Conservation (phyloP, 2,888 invertebrate species). For the Amiota mariae region DNA sequence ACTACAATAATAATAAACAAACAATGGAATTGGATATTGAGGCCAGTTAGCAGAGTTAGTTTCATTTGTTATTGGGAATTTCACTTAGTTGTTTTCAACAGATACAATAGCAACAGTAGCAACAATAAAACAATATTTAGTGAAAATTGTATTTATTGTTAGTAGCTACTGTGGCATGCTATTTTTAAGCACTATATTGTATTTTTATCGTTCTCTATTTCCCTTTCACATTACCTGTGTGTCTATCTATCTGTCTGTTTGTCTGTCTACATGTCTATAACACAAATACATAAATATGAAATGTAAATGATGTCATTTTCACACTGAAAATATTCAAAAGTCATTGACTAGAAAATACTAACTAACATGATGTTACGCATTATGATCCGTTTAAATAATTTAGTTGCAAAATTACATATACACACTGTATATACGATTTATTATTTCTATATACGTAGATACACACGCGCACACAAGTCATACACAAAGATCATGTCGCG, state of each 20-base stretch:
- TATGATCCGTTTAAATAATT: neutral
- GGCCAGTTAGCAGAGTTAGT: neutral
- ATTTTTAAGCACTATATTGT: constrained; percentile 5
- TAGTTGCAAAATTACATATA: constrained; percentile 3
- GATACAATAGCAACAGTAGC: constrained; percentile 9
- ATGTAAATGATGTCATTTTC: too few species aligned
- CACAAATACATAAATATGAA: too few species aligned
- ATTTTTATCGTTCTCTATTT: neutral
- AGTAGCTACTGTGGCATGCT: neutral
- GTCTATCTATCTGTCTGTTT: too few species aligned
- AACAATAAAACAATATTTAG: constrained; percentile 19
- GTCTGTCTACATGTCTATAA: too few species aligned
- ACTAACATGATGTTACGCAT: constrained; percentile 1
- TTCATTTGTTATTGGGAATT: constrained; percentile 19
- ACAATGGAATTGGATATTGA: neutral
- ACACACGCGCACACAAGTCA: neutral
- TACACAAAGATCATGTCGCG: neutral
- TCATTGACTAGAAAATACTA: constrained; percentile 16
- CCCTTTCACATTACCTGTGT: too few species aligned
- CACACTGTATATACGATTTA: neutral
- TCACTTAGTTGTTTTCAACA: constrained; percentile 23
- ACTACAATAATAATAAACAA: neutral
- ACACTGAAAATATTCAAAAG: neutral
- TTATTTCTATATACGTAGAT: neutral
- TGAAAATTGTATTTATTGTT: neutral